Evolutionary conservation across 2,113 vertebrate genomes (phyloP).

Genomic region (Myotis brandtii): DNA sequence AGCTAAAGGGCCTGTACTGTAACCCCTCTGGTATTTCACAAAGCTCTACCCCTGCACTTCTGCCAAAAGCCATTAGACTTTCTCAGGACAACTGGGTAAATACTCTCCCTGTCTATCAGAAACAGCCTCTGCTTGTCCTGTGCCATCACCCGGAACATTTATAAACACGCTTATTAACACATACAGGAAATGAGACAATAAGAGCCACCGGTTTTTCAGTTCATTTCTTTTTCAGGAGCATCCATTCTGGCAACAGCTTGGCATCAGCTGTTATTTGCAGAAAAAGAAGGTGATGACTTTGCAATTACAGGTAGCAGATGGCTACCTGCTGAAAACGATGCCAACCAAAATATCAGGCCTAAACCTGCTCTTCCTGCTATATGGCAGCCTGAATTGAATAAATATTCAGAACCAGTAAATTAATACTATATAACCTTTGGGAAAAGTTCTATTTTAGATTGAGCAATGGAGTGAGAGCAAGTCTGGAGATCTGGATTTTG

Average conservation of each 20-base stretch:
- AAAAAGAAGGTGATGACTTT: conserved; percentile 65
- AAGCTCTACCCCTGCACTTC: conserved; percentile 53
- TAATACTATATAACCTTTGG: conserved; percentile 57
- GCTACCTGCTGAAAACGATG: conserved; percentile 69
- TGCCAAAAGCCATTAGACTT: conserved; percentile 79
- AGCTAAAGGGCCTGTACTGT: conserved; percentile 66
- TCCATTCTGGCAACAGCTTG: conserved; percentile 19
- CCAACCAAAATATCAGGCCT: conserved; percentile 73
- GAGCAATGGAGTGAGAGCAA: not conserved
- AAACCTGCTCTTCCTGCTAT: conserved; percentile 37
- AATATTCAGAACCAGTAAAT: conserved; percentile 60
- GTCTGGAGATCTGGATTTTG: not conserved
- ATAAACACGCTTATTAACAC: conserved; percentile 71
- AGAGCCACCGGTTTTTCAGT: conserved; percentile 30
- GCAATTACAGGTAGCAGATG: conserved; percentile 77
- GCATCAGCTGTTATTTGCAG: conserved; percentile 57
- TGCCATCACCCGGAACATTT: conserved; percentile 69
- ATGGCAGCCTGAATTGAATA: conserved; percentile 59
- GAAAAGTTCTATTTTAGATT: conserved; percentile 47
- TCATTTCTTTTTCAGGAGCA: conserved; percentile 65
- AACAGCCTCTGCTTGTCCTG: conserved; percentile 72
- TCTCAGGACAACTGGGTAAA: conserved; percentile 79
- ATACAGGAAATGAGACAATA: conserved; percentile 35
- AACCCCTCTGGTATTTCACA: conserved; percentile 67
- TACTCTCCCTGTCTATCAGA: conserved; percentile 69